Percentiles rank a stretch among this genome's conserved stretches.
Evolutionary conservation across 1,140 invertebrate genomes (phyloP).

Genomic region (Plectus sambesii): DNA sequence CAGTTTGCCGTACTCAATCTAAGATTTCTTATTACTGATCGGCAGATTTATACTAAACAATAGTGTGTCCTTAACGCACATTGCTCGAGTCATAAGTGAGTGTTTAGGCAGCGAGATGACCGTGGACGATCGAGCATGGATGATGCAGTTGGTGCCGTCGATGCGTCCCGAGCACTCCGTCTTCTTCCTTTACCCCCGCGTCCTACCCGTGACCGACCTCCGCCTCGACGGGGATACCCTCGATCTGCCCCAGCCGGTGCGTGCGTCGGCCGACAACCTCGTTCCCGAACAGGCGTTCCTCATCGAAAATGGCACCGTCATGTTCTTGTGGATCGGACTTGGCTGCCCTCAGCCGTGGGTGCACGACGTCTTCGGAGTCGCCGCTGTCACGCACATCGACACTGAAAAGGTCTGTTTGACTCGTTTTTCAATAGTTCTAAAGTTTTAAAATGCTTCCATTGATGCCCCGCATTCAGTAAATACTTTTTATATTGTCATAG

Average conservation of each 20-base stretch:
- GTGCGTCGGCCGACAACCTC: slow-evolving; percentile 37
- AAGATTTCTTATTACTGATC: slow-evolving; percentile 13
- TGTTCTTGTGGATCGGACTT: slow-evolving; percentile 86
- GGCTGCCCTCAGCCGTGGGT: slow-evolving; percentile 49
- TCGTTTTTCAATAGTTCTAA: slow-evolving; percentile 10
- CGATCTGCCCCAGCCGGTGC: slow-evolving; percentile 23
- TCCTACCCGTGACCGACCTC: slow-evolving; percentile 25
- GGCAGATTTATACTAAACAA: slow-evolving; percentile 14
- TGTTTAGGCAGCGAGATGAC: slow-evolving; percentile 37
- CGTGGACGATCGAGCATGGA: slow-evolving; percentile 44
- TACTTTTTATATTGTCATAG: slow-evolving; percentile 2
- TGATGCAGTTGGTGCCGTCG: slow-evolving; percentile 38
- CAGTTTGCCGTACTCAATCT: no score
- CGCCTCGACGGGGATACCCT: slow-evolving; percentile 5
- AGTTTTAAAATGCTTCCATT: no score
- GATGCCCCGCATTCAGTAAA: no score
- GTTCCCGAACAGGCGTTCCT: slow-evolving; percentile 33
- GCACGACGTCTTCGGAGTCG: slow-evolving; percentile 70
- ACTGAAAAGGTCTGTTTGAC: slow-evolving; percentile 63
- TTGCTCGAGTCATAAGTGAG: no score
- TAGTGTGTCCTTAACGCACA: no score
- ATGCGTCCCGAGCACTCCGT: slow-evolving; percentile 26
- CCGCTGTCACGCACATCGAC: slow-evolving; percentile 67
- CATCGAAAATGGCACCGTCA: slow-evolving; percentile 80
- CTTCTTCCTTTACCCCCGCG: slow-evolving; percentile 33